phyloP scores from a whole-genome alignment of 1,140 invertebrate species.

The Brachionus koreanus region DNA sequence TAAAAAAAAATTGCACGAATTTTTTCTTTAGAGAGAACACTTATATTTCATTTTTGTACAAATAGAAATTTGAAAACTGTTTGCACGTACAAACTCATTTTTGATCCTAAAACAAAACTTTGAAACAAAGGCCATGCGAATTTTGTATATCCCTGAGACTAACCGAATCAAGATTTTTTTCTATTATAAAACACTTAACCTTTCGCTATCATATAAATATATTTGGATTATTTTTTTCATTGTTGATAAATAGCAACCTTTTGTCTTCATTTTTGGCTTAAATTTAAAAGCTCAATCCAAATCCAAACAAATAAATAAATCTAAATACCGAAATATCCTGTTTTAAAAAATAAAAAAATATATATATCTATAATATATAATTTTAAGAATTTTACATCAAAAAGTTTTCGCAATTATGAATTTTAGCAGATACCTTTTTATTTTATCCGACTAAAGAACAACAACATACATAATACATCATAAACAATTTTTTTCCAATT shows the following conservation, averaged over 20 bases:
- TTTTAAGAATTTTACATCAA: background rate
- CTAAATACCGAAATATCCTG: background rate
- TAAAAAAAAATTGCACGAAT: background rate
- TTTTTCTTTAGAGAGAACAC: background rate
- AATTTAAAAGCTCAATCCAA: background rate
- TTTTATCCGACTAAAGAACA: too few species aligned
- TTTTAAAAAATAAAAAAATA: background rate
- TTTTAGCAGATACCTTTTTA: too few species aligned
- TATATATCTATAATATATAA: background rate
- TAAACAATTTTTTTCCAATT: too few species aligned
- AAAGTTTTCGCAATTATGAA: too few species aligned
- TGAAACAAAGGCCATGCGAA: background rate
- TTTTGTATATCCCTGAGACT: background rate
- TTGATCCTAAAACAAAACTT: background rate
- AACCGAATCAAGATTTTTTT: background rate
- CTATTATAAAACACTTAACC: background rate
- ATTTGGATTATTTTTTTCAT: background rate
- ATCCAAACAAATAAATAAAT: background rate
- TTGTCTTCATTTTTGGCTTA: background rate
- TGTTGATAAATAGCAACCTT: background rate
- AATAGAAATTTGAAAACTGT: background rate
- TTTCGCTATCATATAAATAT: background rate
- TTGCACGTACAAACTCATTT: background rate
- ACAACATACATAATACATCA: too few species aligned
- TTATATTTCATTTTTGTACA: too few species aligned